A percentile compares a stretch with the other conserved stretches of the same genome.
phyloP scores from a whole-genome alignment of 2,113 vertebrate species.

The Aspidoscelis tigris region DNA sequence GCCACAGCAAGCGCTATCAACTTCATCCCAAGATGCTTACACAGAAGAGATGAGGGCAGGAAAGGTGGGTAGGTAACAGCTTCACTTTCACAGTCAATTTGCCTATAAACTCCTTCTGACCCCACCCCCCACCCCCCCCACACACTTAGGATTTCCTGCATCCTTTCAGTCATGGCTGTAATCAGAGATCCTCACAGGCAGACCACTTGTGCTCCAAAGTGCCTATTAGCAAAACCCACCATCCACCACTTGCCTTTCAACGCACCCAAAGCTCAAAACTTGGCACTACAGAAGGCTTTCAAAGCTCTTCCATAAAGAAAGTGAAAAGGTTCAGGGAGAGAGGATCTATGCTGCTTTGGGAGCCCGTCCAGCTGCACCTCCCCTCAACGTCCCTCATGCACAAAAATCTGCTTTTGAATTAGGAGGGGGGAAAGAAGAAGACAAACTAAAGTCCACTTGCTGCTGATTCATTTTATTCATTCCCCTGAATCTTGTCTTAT shows the following conservation, averaged over 20 bases:
- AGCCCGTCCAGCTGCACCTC: slow-evolving; percentile 15
- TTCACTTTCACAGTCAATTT: slow-evolving; percentile 50
- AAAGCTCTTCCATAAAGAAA: slow-evolving; percentile 39
- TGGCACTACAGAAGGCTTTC: slow-evolving; percentile 29
- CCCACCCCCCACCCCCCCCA: slow-evolving; percentile 37
- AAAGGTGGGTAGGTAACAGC: slow-evolving; percentile 13
- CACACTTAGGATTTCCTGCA: slow-evolving; percentile 46
- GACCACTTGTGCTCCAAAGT: slow-evolving; percentile 42
- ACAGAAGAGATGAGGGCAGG: neutral
- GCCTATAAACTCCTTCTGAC: slow-evolving; percentile 37
- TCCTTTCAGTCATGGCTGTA: slow-evolving; percentile 45
- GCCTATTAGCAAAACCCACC: slow-evolving; percentile 46
- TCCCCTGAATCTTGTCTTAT: slow-evolving; percentile 54
- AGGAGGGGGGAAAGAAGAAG: too few species aligned
- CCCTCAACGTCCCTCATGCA: neutral
- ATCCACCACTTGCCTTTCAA: slow-evolving; percentile 52
- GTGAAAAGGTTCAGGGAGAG: slow-evolving; percentile 35
- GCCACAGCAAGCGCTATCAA: slow-evolving; percentile 55
- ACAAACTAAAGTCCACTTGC: slow-evolving; percentile 31
- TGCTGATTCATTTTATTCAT: slow-evolving; percentile 52
- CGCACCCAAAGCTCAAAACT: slow-evolving; percentile 42
- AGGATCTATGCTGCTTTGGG: slow-evolving; percentile 40
- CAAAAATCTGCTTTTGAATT: slow-evolving; percentile 14
- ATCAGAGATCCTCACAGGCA: slow-evolving; percentile 31
- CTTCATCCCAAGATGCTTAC: slow-evolving; percentile 61